Percentiles rank a stretch among this genome's conserved stretches.
Conservation (phyloP, 2,888 invertebrate species). For the Latrodectus hesperus region DNA sequence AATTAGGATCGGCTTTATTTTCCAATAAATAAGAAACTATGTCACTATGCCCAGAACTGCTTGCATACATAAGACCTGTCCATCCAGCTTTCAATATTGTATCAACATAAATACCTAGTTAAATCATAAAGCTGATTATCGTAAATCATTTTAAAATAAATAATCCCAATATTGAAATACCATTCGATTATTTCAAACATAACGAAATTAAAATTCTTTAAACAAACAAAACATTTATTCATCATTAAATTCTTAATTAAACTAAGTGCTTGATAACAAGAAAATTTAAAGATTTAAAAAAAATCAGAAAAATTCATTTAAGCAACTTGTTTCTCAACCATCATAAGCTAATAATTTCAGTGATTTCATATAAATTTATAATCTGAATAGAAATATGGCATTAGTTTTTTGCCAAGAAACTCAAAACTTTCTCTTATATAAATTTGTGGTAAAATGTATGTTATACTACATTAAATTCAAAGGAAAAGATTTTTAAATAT, state of each 20-base stretch:
- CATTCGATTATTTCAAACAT: background rate
- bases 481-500: no score
- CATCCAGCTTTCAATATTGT: slow-evolving; percentile 72
- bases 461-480: no score
- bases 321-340: no score
- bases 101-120: slow-evolving; percentile 60
- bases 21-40: slow-evolving; percentile 74
- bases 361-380: no score
- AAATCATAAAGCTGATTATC: background rate
- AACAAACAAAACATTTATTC: background rate
- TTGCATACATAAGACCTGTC: slow-evolving; percentile 74
- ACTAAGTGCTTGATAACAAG: background rate
- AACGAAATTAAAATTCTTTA: background rate
- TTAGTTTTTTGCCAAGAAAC: no score
- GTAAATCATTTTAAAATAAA: background rate
- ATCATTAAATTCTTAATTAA: background rate
- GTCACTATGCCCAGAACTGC: slow-evolving; percentile 72
- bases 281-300: no score
- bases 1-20: slow-evolving; percentile 75
- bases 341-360: no score
- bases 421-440: no score
- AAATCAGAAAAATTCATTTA: no score
- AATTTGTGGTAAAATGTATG: no score
- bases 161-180: background rate
- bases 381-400: no score